Evolutionary conservation across 2,888 invertebrate genomes (phyloP), one percentile per base, ranked within the genome.

Genomic region (Agrochola macilenta): DNA sequence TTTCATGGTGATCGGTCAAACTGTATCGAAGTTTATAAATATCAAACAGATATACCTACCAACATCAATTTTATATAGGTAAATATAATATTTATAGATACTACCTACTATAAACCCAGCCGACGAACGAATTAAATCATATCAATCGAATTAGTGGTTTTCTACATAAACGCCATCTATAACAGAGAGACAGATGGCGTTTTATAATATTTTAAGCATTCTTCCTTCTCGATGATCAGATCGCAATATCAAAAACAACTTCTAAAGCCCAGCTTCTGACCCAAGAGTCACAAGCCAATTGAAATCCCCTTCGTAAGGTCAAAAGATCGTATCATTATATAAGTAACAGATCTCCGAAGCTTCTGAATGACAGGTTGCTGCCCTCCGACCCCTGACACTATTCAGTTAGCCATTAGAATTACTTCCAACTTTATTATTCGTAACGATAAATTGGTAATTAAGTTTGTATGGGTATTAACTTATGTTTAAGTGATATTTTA

Each of bases 291-390:
- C 66, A 70, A 76, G 46, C 9, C 66, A 75, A 82, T 83, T 70
- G 66, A 70, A 74, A 70, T 58, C 70, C 54, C 49, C 46, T 58
- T 12, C 60, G 9, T 57, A 2, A 69, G 81, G 80, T 80, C 63
- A 75, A 74, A 35, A 83, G 86, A 77, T 85, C 86, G 49, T 14
- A 52, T 26, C 52, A 52, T 76, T 71, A 74, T 69, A 70, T 80
- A 73, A 78, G 81, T 68, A 70, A 54, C 63, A 84, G 66, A 70
- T 83, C 74, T 82, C 52, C 30, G 69, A 46, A 52, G 79, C 72
- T 84, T 69, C 76, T 76, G 58, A 69, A 83, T 84, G 81, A 83
- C 81, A 68, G 81, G 84, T 80, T 49, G 60, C 66, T 80, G 81
- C 52, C 64, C 69, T 52, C 20, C 54, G 81, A 69, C 77, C 76